Conservation (phyloP, 2,797 vertebrate species). For the Periophthalmus magnuspinnatus region DNA sequence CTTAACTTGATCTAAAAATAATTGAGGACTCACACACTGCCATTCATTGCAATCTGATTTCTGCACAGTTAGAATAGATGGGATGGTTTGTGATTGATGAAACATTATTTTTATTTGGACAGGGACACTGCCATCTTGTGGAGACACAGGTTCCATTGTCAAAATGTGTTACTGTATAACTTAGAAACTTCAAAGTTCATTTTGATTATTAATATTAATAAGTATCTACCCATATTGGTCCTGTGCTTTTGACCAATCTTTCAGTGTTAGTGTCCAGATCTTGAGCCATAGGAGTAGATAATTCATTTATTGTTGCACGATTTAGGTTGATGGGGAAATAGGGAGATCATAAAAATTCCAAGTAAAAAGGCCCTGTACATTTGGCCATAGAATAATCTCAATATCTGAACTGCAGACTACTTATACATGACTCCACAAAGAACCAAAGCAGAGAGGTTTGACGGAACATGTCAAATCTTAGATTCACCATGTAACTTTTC, state of each 20-base stretch:
- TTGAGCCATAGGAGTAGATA: neutral
- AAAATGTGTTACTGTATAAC: neutral
- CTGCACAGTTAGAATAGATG: neutral
- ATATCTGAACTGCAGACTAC: neutral
- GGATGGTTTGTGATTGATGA: neutral
- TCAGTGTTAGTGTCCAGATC: neutral
- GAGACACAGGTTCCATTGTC: neutral
- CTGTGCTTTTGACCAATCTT: no score
- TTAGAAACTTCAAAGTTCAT: neutral
- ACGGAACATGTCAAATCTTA: neutral
- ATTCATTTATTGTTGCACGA: neutral
- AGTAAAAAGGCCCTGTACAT: neutral
- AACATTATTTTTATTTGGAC: neutral
- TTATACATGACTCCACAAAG: neutral
- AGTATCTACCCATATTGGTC: no score
- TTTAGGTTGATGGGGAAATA: neutral
- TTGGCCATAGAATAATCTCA: no score
- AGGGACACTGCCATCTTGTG: slow-evolving; percentile 3
- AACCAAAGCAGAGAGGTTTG: neutral
- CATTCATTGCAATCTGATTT: neutral
- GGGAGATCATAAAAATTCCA: neutral
- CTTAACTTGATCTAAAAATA: neutral
- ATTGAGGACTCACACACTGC: neutral
- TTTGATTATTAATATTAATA: neutral
- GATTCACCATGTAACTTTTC: neutral